Evolutionary conservation across 1,140 invertebrate genomes (phyloP), one percentile per base, ranked within the genome.

Genomic region (Musca vetustissima): DNA sequence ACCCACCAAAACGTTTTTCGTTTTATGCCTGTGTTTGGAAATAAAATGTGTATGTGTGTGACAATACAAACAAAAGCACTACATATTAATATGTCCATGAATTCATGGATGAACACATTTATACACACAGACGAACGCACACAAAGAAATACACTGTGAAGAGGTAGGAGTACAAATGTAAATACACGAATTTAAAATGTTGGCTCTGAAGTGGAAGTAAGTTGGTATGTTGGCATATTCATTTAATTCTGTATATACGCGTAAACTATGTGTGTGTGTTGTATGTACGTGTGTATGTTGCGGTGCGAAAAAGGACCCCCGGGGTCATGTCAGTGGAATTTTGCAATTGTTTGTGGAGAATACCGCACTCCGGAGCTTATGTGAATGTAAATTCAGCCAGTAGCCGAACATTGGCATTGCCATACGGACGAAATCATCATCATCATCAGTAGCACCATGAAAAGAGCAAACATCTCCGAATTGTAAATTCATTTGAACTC

Each of bases 321-420:
- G 55, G 55, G 55, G 55, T 59, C 55, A 59, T 59, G 55, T 28
- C 55, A 14, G 17, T 59, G 25, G 55, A 59, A 59, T 59, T 59
- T 59, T 32, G 55, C 55, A 59, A 59, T 59, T 59, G 55, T 59
- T 59, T 59, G 55, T 59, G 32, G 55, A 59, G 32, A 59, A 59
- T 59, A 59, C 55, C 55, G 17, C 55, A 59, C 55, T 49, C 32
- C 17, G 24, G 55, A 32, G 17, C 55, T 59, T 24, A 59, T 59
- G 55, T 59, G 25, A 28, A 59, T 59, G 24, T 59, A 32, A 59
- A 59, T 59, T 32, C 25, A 59, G 9, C 55, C 17, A 15, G 8
- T n/a, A 59, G 8, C n/a, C 55, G 32, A 59, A 59, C 55, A 25
- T 59, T 59, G 17, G n/a, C 28, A 22, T 55, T 24, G 21, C 17